These are phyloP conservation scores for Arenaria interpres DNA, from an alignment of 2,113 vertebrate species.

Conservation along the genomic window DNA sequence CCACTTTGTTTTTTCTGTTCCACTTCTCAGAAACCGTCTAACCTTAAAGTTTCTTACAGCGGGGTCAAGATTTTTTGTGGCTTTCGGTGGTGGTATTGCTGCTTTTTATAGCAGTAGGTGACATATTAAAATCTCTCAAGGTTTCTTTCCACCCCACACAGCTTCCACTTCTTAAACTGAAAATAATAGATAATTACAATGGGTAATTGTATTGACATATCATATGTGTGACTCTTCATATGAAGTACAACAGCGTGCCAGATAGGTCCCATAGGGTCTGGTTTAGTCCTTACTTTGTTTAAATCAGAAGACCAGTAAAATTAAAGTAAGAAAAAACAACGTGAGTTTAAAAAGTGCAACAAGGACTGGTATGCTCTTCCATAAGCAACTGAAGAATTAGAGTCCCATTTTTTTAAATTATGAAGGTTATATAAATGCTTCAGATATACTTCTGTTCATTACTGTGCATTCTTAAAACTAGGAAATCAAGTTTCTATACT, in stretches of 20 bases:
- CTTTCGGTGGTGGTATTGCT: neutral
- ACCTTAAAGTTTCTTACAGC: neutral
- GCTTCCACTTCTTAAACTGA: neutral
- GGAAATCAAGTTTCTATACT: neutral
- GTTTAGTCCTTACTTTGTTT: neutral
- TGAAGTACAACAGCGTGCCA: neutral
- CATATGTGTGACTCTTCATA: neutral
- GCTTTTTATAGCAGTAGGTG: neutral
- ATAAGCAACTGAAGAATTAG: neutral
- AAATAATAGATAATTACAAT: neutral
- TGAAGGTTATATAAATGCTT: neutral
- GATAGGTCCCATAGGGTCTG: neutral
- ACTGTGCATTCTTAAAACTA: neutral
- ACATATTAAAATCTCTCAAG: neutral
- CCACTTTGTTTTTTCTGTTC: neutral
- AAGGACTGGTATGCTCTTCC: neutral
- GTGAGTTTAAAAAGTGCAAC: neutral
- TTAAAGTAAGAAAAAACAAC: neutral
- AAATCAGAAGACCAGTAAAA: neutral
- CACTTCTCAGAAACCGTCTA: neutral
- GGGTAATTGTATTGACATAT: neutral
- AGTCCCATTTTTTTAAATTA: neutral
- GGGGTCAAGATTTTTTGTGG: neutral
- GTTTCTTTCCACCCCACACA: neutral
- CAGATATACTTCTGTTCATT: neutral